A percentile compares a stretch with the other conserved stretches of the same genome.
These are phyloP conservation scores for Conus ventricosus DNA, from an alignment of 1,140 invertebrate genomes.

Conservation along the genomic window DNA sequence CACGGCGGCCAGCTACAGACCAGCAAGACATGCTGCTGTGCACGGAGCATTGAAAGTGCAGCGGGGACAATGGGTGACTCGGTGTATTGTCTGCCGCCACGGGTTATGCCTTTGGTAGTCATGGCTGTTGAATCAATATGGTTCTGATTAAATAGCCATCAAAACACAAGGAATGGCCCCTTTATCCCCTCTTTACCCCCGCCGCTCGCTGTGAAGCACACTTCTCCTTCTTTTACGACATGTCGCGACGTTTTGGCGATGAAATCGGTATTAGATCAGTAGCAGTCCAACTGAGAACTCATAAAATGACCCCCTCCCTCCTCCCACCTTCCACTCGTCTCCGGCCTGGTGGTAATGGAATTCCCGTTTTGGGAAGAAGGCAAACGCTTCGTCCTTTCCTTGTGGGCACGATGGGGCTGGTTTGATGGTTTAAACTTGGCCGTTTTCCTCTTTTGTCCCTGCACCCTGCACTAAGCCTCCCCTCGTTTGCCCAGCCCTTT, in stretches of 20 bases:
- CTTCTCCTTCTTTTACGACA: slow-evolving; percentile 19
- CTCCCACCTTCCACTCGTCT: background rate
- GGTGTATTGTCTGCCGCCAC: slow-evolving; percentile 6
- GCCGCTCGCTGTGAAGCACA: slow-evolving; percentile 1
- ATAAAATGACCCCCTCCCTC: background rate
- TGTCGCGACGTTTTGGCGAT: background rate
- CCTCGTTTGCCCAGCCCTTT: too few relatives aligned
- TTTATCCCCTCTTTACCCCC: slow-evolving; percentile 22
- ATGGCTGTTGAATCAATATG: slow-evolving; percentile 27
- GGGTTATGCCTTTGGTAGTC: background rate
- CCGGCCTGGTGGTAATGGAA: background rate
- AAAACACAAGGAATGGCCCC: slow-evolving; percentile 14
- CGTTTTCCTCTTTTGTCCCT: background rate
- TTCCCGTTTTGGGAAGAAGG: background rate
- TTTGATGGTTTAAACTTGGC: background rate
- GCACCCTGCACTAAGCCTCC: background rate
- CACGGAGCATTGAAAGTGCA: background rate
- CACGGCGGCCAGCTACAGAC: background rate
- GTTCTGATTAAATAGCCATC: slow-evolving; percentile 16
- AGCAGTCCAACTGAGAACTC: background rate
- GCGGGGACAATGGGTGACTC: background rate
- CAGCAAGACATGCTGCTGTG: background rate
- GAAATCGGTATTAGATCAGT: background rate
- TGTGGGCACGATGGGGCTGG: background rate
- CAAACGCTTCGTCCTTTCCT: background rate